phyloP scores from a whole-genome alignment of 1,140 invertebrate genomes.

The Globodera rostochiensis region DNA sequence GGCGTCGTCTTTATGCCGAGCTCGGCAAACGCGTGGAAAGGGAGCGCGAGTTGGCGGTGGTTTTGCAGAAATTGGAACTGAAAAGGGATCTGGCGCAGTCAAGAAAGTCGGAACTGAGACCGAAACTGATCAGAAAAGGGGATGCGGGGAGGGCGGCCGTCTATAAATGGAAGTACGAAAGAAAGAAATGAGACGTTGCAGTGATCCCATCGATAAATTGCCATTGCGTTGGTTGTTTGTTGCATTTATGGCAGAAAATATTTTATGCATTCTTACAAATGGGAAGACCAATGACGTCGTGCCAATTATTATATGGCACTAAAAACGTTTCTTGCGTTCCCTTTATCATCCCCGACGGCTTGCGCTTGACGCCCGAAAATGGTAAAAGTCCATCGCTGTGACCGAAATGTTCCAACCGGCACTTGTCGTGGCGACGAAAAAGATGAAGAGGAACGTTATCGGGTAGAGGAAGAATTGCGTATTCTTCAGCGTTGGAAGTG shows the following conservation, averaged over 20 bases:
- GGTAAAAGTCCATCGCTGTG: conserved; percentile 79
- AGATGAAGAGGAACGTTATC: conserved; percentile 77
- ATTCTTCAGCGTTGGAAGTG: conserved; percentile 80
- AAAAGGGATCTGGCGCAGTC: conserved; percentile 73
- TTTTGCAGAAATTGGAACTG: conserved; percentile 82
- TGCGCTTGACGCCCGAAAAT: conserved; percentile 64
- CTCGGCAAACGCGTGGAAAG: conserved; percentile 79
- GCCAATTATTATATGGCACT: no score
- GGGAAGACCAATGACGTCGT: not conserved
- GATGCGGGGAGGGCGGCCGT: conserved; percentile 77
- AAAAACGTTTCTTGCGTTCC: not conserved
- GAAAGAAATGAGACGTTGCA: conserved; percentile 71
- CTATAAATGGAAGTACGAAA: conserved; percentile 82
- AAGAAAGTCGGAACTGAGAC: conserved; percentile 67
- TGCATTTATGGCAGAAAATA: conserved; percentile 1
- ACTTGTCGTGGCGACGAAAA: conserved; percentile 79
- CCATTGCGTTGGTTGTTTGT: conserved; percentile 9
- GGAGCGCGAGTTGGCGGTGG: conserved; percentile 78
- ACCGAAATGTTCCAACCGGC: conserved; percentile 73
- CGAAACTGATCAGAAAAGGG: conserved; percentile 73
- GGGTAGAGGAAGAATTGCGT: conserved; percentile 85
- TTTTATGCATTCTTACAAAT: conserved; percentile 6
- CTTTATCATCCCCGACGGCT: conserved; percentile 9
- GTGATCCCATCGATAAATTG: not conserved
- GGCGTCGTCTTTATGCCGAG: conserved; percentile 76